Evolutionary conservation across 1,140 invertebrate genomes (phyloP), one percentile per base, ranked within the genome.

Genomic region (Brachionus koreanus): DNA sequence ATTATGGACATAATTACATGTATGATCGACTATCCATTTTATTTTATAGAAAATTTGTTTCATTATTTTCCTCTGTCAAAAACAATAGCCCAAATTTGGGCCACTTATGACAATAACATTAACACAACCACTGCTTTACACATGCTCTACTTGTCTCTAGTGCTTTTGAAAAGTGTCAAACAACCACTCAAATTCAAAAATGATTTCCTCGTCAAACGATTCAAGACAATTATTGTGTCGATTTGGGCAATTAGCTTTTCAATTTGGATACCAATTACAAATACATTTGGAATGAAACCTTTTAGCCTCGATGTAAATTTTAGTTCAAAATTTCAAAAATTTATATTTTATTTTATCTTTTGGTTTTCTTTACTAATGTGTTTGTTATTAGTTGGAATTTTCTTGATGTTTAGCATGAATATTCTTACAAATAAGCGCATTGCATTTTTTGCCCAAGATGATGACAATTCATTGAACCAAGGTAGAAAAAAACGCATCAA

Each of bases 41-140:
- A n/a, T 67, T 2, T 35, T 9, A 67, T 67, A n/a, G 63, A 29
- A 67, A 67, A n/a, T 67, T 33, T 67, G n/a, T 67, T 67, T 67
- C 9, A 35, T 33, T 67, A 67, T 67, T 67, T n/a, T 29, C 63
- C 63, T n/a, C 33, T 67, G 10, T 9, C 13, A 7, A n/a, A 29
- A n/a, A 12, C 33, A 33, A 7, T 67, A 37, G 29, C 25, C 0
- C 23, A 5, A 3, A 33, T 67, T 3, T 67, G 63, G 63, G 63
- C 63, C 25, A 13, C 63, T 13, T 67, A 67, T 35, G 63, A 67
- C 29, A 67, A 67, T 37, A 35, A 35, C 33, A 33, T 33, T 13
- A 67, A 67, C 29, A 67, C 63, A 13, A 33, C 29, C 13, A 35
- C 63, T 33, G 25, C 25, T 67, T n/a, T 35, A 7, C 29, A 67